These are phyloP conservation scores for Podarcis lilfordi DNA, from an alignment of 2,797 vertebrate species.

Conservation along the genomic window DNA sequence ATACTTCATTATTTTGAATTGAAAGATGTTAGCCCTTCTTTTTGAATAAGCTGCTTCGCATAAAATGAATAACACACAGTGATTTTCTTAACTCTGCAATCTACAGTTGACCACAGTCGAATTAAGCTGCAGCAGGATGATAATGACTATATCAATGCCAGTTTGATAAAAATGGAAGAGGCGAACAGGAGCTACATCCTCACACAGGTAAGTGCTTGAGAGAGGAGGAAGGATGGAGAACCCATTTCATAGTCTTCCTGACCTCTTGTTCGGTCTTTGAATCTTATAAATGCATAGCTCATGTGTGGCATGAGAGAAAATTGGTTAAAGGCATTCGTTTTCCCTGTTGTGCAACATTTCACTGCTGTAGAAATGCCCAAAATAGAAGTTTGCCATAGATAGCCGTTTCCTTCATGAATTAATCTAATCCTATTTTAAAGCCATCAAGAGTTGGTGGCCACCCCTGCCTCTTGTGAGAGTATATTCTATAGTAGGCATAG, in stretches of 20 bases:
- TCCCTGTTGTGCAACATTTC: background rate
- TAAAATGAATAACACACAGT: background rate
- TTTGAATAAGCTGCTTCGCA: background rate
- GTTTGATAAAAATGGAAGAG: conserved; percentile 94
- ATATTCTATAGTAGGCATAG: too few species aligned
- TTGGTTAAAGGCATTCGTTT: background rate
- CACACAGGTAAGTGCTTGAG: conserved; percentile 86
- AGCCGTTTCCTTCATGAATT: too few species aligned
- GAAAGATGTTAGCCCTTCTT: background rate
- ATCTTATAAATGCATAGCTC: conserved; percentile 26
- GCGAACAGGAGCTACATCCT: conserved; percentile 97
- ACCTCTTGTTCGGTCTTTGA: background rate
- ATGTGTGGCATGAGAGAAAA: conserved; percentile 19
- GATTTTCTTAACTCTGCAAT: conserved; percentile 57
- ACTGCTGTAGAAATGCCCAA: background rate
- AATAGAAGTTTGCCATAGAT: too few species aligned
- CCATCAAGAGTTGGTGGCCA: too few species aligned
- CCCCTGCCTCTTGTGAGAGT: too few species aligned
- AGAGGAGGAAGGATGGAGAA: conserved; percentile 2
- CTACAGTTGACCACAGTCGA: conserved; percentile 97
- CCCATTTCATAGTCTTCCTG: conserved; percentile 4
- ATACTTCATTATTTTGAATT: background rate
- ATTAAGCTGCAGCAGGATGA: conserved; percentile 91
- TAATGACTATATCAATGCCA: conserved; percentile 98
- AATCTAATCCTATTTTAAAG: too few species aligned